These are phyloP conservation scores for Balanococcus diminutus DNA, from an alignment of 2,888 invertebrate genomes.

Conservation along the genomic window DNA sequence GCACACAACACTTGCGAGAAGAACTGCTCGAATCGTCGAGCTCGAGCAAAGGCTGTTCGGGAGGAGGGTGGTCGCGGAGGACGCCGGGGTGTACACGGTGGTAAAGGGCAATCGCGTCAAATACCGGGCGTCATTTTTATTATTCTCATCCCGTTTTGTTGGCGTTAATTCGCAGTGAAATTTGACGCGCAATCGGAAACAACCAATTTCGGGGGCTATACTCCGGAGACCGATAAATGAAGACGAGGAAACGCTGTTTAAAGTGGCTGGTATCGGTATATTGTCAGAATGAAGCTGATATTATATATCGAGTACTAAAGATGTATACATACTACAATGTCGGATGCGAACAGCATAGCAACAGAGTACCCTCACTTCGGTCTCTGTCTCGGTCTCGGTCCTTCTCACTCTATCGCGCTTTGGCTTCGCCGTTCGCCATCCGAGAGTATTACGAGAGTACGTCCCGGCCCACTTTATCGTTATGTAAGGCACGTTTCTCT, in stretches of 20 bases:
- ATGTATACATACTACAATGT: constrained; percentile 53
- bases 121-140: constrained; percentile 48
- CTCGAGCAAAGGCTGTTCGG: no score
- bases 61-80: background rate
- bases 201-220: constrained; percentile 53
- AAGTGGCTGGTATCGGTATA: constrained; percentile 54
- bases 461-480: constrained; percentile 24
- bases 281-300: constrained; percentile 51
- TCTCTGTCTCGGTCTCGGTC: background rate
- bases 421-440: background rate
- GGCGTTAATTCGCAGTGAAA: constrained; percentile 55
- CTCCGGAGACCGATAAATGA: constrained; percentile 54
- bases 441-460: no score
- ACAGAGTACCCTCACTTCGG: background rate
- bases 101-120: constrained; percentile 2
- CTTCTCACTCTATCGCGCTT: background rate
- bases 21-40: background rate
- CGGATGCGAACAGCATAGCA: constrained; percentile 53
- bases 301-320: constrained; percentile 52
- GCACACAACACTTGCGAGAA: background rate
- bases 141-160: constrained; percentile 51
- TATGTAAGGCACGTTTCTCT: constrained; percentile 52
- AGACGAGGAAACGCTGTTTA: constrained; percentile 51
- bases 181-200: constrained; percentile 54
- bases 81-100: background rate